Conservation (phyloP, 2,113 vertebrate genomes). For the Plestiodon gilberti region DNA sequence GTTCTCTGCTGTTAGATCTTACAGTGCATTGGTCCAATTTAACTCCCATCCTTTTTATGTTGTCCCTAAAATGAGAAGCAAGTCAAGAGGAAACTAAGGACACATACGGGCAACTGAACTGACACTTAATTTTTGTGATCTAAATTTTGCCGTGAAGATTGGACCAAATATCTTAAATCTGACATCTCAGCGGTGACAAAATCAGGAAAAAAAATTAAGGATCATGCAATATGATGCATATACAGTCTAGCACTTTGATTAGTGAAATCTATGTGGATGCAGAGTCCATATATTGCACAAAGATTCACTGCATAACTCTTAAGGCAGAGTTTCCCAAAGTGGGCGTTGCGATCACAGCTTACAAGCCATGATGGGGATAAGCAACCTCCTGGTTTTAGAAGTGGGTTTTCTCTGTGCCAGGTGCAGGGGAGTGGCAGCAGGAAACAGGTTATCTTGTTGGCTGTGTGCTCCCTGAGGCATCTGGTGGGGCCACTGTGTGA, state of each 20-base stretch:
- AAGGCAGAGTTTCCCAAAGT: no score
- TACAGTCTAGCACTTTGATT: no score
- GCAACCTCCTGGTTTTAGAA: no score
- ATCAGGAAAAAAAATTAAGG: not conserved
- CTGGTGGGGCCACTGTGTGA: no score
- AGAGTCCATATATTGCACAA: not conserved
- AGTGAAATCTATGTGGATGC: not conserved
- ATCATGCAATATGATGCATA: no score
- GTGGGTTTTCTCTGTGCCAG: no score
- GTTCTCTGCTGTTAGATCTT: not conserved
- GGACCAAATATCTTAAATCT: not conserved
- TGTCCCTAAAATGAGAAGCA: not conserved
- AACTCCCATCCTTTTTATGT: not conserved
- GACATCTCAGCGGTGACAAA: not conserved
- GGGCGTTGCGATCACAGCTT: no score
- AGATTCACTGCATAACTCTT: not conserved
- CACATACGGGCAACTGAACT: not conserved
- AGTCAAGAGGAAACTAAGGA: not conserved
- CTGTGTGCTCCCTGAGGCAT: no score
- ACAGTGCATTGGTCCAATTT: not conserved
- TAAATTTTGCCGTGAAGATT: not conserved
- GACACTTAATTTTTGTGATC: not conserved
- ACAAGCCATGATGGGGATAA: no score
- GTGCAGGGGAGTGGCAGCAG: no score
- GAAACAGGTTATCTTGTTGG: no score